Evolutionary conservation across 2,888 invertebrate species (phyloP), one percentile per base, ranked within the genome.

Genomic region (Thymelicus lineola): DNA sequence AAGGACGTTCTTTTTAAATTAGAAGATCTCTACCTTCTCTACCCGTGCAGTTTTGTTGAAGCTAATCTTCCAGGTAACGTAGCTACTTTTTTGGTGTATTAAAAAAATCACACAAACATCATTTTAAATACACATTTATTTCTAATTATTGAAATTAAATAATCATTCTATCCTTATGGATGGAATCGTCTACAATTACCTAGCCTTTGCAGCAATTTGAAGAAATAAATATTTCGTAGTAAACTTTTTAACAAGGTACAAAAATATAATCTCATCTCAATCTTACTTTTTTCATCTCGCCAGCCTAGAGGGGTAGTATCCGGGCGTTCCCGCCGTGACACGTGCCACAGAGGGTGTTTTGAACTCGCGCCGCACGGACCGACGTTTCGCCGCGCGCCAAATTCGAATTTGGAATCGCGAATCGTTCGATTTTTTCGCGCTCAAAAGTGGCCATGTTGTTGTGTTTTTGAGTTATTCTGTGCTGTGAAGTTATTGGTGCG

Each of bases 311-410:
- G 76, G 77, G 73, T 77, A 69, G 79, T 83, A 80, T 83, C 85
- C 81, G 82, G 84, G 79, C 86, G 76, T 76, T 78, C 76, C 76
- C 79, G 86, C 86, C 53, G 53, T 53, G 53, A 53, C 91, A 91
- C 91, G 92, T 91, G 91, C 87, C 79, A 66, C 88, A 89, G 87
- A 87, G 84, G 82, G 89, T 88, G 87, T 87, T 85, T 82, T 86
- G 89, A 87, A 87, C 86, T 82, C 87, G 84, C 78, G 80, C 79
- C 85, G 90, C 84, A 87, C 90, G 89, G 88, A 85, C 83, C 82
- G 81, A 80, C 83, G 83, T 79, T 72, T 71, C 74, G 73, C 70
- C 74, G 73, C 75, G 75, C 70, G 73, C 73, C 71, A 77, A 75
- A 73, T 76, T 75, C 75, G 71, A 75, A 74, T 73, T 75, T 74